Evolutionary conservation across 2,113 vertebrate species (phyloP).

Genomic region (Pardalotus punctatus): DNA sequence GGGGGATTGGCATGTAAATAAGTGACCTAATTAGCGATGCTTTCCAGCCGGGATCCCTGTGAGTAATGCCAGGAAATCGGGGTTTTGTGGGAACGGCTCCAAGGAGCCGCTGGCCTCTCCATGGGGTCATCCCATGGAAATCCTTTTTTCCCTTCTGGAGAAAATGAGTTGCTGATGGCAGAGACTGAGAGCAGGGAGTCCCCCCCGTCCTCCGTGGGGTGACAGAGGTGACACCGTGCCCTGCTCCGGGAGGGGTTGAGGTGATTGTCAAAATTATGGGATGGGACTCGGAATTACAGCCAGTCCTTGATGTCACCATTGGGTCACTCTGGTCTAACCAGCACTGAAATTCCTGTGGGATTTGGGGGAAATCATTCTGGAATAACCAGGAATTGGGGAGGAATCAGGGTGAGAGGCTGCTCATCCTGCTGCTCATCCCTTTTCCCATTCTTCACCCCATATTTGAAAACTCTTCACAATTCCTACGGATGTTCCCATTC

Average conservation of each 20-base stretch:
- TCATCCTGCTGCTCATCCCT: background rate
- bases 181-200: background rate
- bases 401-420: background rate
- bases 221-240: background rate
- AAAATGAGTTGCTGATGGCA: background rate
- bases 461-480: background rate
- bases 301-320: fast-evolving
- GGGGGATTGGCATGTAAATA: background rate
- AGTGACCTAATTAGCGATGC: constrained; percentile 23
- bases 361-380: background rate
- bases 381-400: background rate
- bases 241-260: background rate
- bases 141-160: background rate
- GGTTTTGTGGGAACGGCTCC: background rate
- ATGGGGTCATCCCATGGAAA: background rate
- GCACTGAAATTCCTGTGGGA: background rate
- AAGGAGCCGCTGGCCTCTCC: background rate
- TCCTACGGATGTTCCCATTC: background rate
- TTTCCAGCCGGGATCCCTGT: background rate
- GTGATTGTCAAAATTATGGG: background rate
- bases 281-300: fast-evolving
- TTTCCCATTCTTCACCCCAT: background rate
- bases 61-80: background rate
- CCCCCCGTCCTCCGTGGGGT: background rate
- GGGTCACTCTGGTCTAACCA: background rate